Conservation (phyloP, 1,140 invertebrate species). For the Drosophila mauritiana region DNA sequence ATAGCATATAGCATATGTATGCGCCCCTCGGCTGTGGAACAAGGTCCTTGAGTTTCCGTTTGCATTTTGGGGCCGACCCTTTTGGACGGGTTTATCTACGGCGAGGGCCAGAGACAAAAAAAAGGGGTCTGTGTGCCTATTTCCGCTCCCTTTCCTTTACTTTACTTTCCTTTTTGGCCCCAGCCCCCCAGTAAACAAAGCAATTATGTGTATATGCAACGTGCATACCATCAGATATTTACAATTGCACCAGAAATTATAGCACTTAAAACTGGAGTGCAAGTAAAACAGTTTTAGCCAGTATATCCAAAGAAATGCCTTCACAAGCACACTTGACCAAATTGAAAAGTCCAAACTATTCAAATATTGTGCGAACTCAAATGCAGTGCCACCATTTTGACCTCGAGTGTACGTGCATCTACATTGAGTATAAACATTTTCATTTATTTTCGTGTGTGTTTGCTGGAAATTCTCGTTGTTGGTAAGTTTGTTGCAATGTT, state of each 20-base stretch:
- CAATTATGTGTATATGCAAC: slow-evolving; percentile 40
- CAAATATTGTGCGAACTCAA: neutral
- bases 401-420: slow-evolving; percentile 1
- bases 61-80: slow-evolving; percentile 42
- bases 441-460: slow-evolving; percentile 13
- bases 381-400: neutral
- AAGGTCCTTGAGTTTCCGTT: slow-evolving; percentile 47
- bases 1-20: slow-evolving; percentile 7
- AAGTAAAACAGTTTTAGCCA: too few species aligned
- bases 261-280: neutral
- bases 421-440: slow-evolving; percentile 28
- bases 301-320: neutral
- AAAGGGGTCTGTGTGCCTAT: slow-evolving; percentile 35
- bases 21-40: slow-evolving; percentile 39
- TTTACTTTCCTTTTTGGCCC: neutral
- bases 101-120: slow-evolving; percentile 31
- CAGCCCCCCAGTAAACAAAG: slow-evolving; percentile 34
- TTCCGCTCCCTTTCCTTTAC: slow-evolving; percentile 8
- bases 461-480: slow-evolving; percentile 50
- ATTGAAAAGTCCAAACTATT: neutral
- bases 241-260: neutral
- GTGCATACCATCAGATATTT: slow-evolving; percentile 6
- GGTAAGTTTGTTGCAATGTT: slow-evolving; percentile 63
- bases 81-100: slow-evolving; percentile 27
- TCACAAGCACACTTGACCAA: too few species aligned